Evolutionary conservation across 2,797 vertebrate species (phyloP), one percentile per base, ranked within the genome.

Genomic region (Chaetodon trifasciatus): DNA sequence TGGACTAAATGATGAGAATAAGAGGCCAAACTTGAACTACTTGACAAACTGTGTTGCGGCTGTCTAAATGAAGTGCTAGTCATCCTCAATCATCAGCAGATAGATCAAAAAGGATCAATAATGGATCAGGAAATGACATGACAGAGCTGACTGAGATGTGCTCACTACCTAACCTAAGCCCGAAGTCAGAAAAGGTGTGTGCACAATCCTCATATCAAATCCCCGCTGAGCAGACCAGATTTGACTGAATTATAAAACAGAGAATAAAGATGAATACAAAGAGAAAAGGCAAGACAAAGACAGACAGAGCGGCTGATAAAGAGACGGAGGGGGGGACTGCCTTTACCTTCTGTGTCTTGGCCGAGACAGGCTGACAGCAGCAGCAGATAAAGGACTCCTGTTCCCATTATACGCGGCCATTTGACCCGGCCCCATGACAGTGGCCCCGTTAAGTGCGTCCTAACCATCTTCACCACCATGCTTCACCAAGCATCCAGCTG

Each of bases 291-390:
- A 37, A 77, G 42, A 52, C 12, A 46, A 56, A 65, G 39, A 24
- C 13, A 56, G 39, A 52, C 15, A 9, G 12, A 28, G 7, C 11
- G 56, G 56, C 39, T 50, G 42, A 50, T 19, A 53, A n/a, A 64
- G 12, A 44, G 32, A 32, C 19, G 50, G 13, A 57, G 15, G 35
- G 60, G 23, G 37, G 19, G 55, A 67, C 28, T 24, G 47, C 7
- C 47, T 88, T 84, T 93, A 96, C 96, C 95, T 82, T 96, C 95
- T 10, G 95, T 87, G 76, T 95, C 95, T 88, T 96, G 95, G 85
- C 93, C 88, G 0, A 88, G 84, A 68, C 93, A 93, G 68, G 83
- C 83, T 74, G 92, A 90, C 21, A 93, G 81, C 76, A 96, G 86
- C 86, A 95, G 88, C 61, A 93, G 88, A 90, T 82, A 91, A 69